Conservation (phyloP, 2,888 invertebrate genomes). For the Nymphalis c-album region DNA sequence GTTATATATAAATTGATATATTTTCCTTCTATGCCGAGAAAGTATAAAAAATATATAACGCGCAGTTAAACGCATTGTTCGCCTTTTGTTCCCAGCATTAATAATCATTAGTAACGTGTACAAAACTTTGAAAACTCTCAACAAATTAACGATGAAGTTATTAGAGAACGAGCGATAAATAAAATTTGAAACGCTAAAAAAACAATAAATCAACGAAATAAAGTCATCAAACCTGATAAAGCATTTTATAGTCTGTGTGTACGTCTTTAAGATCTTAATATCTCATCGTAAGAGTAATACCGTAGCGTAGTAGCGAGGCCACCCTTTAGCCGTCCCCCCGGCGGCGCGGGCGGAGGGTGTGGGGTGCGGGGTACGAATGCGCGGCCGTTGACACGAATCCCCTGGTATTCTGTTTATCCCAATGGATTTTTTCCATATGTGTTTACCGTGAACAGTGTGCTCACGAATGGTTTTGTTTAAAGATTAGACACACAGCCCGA, state of each 20-base stretch:
- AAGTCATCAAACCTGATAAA: conserved; percentile 60
- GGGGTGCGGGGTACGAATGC: conserved; percentile 51
- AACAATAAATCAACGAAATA: conserved; percentile 54
- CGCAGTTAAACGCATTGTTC: too few species aligned
- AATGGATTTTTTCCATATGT: conserved; percentile 70
- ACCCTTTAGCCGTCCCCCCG: conserved; percentile 60
- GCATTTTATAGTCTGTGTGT: conserved; percentile 59
- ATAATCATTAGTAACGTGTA: not conserved
- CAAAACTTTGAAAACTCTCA: too few species aligned
- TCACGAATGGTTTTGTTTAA: conserved; percentile 65
- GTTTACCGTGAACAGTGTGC: conserved; percentile 62
- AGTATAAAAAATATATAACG: too few species aligned
- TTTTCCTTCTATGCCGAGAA: too few species aligned
- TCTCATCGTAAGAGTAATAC: conserved; percentile 67
- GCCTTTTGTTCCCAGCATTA: too few species aligned
- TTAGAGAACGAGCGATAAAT: conserved; percentile 21
- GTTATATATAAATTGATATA: too few species aligned
- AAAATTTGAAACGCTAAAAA: conserved; percentile 37
- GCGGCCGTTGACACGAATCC: conserved; percentile 79
- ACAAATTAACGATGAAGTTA: conserved; percentile 19
- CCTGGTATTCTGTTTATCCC: conserved; percentile 69
- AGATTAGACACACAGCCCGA: conserved; percentile 52
- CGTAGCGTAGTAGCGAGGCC: conserved; percentile 68
- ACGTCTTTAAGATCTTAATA: conserved; percentile 67
- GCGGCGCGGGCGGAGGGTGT: conserved; percentile 35